A percentile compares a stretch with the other conserved stretches of the same genome.
Evolutionary conservation across 2,113 vertebrate genomes (phyloP).

Genomic region (Gadus chalcogrammus): DNA sequence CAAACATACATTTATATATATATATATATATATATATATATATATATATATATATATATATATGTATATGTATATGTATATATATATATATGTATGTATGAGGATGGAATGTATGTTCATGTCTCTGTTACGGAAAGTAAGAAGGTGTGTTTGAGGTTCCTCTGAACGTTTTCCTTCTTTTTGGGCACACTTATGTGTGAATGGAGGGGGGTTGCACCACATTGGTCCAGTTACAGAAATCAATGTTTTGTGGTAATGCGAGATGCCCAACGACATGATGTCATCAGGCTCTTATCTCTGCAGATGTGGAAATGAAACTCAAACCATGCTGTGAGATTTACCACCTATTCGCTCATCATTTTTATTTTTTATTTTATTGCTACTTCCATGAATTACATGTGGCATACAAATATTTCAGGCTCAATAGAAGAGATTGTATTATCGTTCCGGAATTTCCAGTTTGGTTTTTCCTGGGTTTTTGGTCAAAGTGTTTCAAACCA

Average conservation of each 20-base stretch:
- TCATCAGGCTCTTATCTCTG: neutral
- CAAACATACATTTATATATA: neutral
- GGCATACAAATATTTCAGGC: too few species aligned
- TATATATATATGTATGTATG: neutral
- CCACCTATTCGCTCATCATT: conserved; percentile 11
- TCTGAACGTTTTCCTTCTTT: neutral
- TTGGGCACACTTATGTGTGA: neutral
- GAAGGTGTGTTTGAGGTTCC: too few species aligned
- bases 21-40: conserved; percentile 10
- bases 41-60: neutral
- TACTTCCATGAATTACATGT: neutral
- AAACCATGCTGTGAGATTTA: conserved; percentile 12
- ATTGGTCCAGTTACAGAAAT: conserved; percentile 43
- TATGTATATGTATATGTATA: neutral
- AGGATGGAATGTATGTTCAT: neutral
- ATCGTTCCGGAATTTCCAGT: neutral
- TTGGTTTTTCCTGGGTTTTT: conserved; percentile 10
- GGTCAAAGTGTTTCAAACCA: conserved; percentile 16
- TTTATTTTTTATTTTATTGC: conserved; percentile 7
- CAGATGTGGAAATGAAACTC: conserved; percentile 3
- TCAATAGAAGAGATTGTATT: neutral
- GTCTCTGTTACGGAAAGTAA: too few species aligned
- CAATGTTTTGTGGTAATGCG: conserved; percentile 19
- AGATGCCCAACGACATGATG: conserved; percentile 12
- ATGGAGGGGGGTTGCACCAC: conserved; percentile 29